phyloP scores from a whole-genome alignment of 2,113 vertebrate species.

The Tetraodon nigroviridis region DNA sequence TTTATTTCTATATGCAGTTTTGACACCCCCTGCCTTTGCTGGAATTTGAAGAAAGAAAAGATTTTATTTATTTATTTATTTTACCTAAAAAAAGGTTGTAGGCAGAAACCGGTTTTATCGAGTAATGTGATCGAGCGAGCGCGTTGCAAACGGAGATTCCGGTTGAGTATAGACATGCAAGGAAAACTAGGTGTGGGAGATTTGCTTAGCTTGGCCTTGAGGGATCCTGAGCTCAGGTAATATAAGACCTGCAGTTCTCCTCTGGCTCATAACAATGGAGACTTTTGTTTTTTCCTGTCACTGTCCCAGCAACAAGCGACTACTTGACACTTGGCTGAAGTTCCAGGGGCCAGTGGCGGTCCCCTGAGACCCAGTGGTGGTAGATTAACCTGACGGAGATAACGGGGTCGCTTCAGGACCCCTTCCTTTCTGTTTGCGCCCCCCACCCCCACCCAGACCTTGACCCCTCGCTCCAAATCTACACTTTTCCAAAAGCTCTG shows the following conservation, averaged over 20 bases:
- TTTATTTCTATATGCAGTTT: too few species aligned
- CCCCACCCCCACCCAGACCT: slow-evolving; percentile 52
- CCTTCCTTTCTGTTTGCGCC: slow-evolving; percentile 25
- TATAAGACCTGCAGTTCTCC: slow-evolving; percentile 51
- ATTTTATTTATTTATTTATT: too few species aligned
- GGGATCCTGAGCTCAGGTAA: slow-evolving; percentile 57
- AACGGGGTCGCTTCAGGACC: slow-evolving; percentile 17
- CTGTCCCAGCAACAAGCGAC: slow-evolving; percentile 34
- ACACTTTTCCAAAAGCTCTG: slow-evolving; percentile 19
- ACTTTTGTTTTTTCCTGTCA: slow-evolving; percentile 45
- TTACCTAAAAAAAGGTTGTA: neutral
- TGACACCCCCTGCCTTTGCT: neutral
- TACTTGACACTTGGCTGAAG: slow-evolving; percentile 22
- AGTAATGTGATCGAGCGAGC: slow-evolving; percentile 7
- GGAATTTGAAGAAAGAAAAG: neutral
- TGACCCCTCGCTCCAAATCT: slow-evolving; percentile 27
- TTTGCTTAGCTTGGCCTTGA: slow-evolving; percentile 52
- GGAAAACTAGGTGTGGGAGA: slow-evolving; percentile 63
- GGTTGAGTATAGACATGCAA: slow-evolving; percentile 39
- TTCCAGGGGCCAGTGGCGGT: slow-evolving; percentile 21
- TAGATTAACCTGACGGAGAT: slow-evolving; percentile 56
- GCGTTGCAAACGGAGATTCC: slow-evolving; percentile 4
- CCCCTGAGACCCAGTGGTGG: slow-evolving; percentile 17
- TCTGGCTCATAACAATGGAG: slow-evolving; percentile 54
- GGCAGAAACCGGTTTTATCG: neutral